Conservation (phyloP, 2,797 vertebrate genomes). For the Trachurus trachurus region DNA sequence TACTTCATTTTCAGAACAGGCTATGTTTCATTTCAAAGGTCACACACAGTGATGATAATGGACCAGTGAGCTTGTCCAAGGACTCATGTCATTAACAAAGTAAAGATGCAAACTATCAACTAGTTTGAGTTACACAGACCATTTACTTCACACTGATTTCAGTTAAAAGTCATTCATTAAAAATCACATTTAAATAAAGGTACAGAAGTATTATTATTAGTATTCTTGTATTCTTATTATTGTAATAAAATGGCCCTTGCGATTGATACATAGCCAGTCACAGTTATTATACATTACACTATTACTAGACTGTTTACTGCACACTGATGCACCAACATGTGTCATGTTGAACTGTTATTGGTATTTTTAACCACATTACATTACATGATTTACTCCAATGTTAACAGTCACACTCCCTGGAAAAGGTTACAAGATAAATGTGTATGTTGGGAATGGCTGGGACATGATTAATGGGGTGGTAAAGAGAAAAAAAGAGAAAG, state of each 20-base stretch:
- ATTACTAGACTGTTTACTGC: neutral
- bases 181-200: neutral
- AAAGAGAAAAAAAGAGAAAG: neutral
- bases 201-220: neutral
- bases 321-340: neutral
- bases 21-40: neutral
- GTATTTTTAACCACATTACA: neutral
- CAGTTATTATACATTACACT: neutral
- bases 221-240: too few species aligned
- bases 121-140: neutral
- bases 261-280: neutral
- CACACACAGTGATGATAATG: neutral
- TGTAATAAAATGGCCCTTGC: neutral
- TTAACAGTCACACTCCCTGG: neutral
- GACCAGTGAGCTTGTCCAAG: neutral
- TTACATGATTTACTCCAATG: neutral
- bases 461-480: neutral
- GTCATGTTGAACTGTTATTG: neutral
- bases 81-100: neutral
- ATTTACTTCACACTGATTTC: too few species aligned
- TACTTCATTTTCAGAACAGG: neutral
- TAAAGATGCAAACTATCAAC: neutral
- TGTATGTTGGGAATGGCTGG: neutral
- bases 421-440: neutral
- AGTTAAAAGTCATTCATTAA: neutral